Percentiles rank a stretch among this genome's conserved stretches.
Conservation (phyloP, 2,113 vertebrate species). For the Malurus melanocephalus region DNA sequence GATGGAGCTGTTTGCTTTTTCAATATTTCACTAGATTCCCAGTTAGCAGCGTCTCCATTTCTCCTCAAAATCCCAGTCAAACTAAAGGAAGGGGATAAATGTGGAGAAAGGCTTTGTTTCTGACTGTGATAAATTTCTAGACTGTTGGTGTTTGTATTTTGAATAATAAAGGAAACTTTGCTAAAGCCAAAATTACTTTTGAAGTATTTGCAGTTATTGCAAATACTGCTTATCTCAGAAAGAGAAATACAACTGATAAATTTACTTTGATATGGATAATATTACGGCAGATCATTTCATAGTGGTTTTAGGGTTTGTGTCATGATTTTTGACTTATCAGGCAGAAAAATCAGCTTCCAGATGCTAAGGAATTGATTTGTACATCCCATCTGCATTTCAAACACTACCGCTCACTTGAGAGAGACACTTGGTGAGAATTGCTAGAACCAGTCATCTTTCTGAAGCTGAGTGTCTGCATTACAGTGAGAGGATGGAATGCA, state of each 20-base stretch:
- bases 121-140: background rate
- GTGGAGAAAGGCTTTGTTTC: background rate
- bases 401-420: background rate
- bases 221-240: background rate
- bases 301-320: background rate
- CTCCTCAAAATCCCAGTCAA: background rate
- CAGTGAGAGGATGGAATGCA: background rate
- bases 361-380: background rate
- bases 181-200: background rate
- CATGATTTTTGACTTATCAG: background rate
- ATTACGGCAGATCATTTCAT: background rate
- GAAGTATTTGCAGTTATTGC: background rate
- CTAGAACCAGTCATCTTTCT: background rate
- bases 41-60: background rate
- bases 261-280: background rate
- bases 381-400: background rate
- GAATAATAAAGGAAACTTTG: background rate
- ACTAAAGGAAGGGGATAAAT: background rate
- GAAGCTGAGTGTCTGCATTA: background rate
- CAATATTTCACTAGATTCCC: background rate
- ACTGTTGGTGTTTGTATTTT: background rate
- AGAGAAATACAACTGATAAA: background rate
- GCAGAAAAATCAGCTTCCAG: background rate
- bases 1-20: background rate
- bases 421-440: background rate